These are phyloP conservation scores for Galbula dea DNA, from an alignment of 2,113 vertebrate genomes.

Conservation along the genomic window DNA sequence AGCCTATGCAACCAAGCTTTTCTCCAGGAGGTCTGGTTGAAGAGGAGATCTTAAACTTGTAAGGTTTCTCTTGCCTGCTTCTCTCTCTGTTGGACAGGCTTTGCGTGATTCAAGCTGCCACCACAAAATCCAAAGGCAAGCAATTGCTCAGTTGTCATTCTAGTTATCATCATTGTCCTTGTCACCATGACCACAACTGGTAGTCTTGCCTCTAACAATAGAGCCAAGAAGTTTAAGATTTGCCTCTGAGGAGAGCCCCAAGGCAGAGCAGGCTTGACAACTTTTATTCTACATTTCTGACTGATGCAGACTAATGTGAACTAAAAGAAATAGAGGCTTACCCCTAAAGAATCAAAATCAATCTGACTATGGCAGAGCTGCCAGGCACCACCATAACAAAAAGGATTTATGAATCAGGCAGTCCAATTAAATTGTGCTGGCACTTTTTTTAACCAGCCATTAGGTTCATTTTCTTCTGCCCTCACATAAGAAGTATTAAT, in stretches of 20 bases:
- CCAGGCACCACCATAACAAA: background rate
- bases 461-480: background rate
- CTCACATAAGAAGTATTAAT: background rate
- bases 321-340: background rate
- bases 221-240: background rate
- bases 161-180: background rate
- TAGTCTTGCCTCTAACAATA: background rate
- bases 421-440: conserved; percentile 27
- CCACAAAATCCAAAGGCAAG: background rate
- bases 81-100: background rate
- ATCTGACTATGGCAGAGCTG: background rate
- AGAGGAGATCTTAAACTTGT: background rate
- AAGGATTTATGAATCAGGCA: conserved; percentile 25
- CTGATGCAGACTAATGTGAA: background rate
- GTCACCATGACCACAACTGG: background rate
- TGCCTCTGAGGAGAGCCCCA: background rate
- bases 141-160: background rate
- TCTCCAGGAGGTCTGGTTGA: background rate
- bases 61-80: background rate
- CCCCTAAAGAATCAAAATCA: background rate
- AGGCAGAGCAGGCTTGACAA: background rate
- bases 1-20: background rate
- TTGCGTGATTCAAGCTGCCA: background rate
- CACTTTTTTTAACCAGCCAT: conserved; percentile 7
- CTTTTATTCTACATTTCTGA: background rate